These are phyloP conservation scores for Manis crassicaudata DNA, from an alignment of 2,797 vertebrate genomes.

Conservation along the genomic window DNA sequence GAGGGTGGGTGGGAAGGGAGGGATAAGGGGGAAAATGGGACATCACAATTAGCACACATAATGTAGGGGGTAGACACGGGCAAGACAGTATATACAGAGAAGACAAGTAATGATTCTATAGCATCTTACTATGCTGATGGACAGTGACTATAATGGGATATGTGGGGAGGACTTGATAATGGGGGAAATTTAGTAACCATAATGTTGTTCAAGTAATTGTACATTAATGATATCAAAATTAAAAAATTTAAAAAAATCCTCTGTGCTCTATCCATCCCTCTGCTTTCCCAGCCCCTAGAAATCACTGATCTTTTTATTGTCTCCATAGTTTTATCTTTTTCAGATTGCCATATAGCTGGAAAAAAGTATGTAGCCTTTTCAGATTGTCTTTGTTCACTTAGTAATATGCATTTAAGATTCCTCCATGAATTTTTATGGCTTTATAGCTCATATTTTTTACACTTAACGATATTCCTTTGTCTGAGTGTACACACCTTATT, in stretches of 20 bases:
- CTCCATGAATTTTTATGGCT: not conserved
- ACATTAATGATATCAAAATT: too few relatives aligned
- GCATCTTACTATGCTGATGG: too few relatives aligned
- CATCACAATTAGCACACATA: too few relatives aligned
- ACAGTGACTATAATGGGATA: too few relatives aligned
- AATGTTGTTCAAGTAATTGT: too few relatives aligned
- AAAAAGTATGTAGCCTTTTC: not conserved
- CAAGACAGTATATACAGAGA: too few relatives aligned
- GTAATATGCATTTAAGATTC: not conserved
- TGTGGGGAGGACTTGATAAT: too few relatives aligned
- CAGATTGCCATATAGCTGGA: not conserved
- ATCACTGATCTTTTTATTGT: not conserved
- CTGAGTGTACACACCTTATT: not conserved
- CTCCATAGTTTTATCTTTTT: not conserved
- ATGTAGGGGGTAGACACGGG: too few relatives aligned
- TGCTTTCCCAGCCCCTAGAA: not conserved
- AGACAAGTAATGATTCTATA: too few relatives aligned
- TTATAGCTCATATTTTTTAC: not conserved
- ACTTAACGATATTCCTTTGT: not conserved
- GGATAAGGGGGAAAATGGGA: too few relatives aligned
- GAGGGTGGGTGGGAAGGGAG: too few relatives aligned
- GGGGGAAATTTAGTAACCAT: too few relatives aligned
- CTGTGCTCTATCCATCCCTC: not conserved
- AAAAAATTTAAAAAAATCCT: not conserved
- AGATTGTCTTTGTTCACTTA: not conserved